Conservation (phyloP, 2,797 vertebrate species). For the Pipistrellus pygmaeus region DNA sequence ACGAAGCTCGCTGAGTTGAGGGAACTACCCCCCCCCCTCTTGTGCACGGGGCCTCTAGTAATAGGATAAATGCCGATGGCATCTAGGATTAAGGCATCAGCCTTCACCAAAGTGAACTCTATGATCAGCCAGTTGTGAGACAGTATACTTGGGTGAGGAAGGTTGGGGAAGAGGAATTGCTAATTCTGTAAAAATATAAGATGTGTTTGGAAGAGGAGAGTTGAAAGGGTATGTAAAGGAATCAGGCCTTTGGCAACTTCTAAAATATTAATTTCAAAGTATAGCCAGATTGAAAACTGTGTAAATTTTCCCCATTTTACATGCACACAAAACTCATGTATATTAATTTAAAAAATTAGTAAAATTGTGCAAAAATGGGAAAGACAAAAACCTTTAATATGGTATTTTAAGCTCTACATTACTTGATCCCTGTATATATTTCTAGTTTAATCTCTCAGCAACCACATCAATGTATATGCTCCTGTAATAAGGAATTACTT, state of each 20-base stretch:
- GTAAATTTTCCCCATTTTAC: conserved; percentile 1
- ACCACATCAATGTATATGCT: neutral
- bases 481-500: neutral
- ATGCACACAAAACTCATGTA: neutral
- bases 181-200: conserved; percentile 19
- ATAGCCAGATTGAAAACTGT: neutral
- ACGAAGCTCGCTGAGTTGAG: too few species aligned
- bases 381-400: neutral
- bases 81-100: neutral
- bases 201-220: neutral
- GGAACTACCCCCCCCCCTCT: too few species aligned
- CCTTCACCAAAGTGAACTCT: neutral
- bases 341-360: neutral
- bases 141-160: neutral
- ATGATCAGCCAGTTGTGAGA: neutral
- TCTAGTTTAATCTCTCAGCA: neutral
- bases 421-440: neutral
- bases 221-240: neutral
- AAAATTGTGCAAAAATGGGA: neutral
- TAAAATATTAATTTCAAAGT: conserved; percentile 34
- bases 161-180: neutral
- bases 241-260: neutral
- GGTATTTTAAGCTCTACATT: neutral
- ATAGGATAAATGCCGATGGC: neutral
- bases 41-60: neutral